Evolutionary conservation across 2,888 invertebrate genomes (phyloP).

Genomic region (Adelphocoris suturalis): DNA sequence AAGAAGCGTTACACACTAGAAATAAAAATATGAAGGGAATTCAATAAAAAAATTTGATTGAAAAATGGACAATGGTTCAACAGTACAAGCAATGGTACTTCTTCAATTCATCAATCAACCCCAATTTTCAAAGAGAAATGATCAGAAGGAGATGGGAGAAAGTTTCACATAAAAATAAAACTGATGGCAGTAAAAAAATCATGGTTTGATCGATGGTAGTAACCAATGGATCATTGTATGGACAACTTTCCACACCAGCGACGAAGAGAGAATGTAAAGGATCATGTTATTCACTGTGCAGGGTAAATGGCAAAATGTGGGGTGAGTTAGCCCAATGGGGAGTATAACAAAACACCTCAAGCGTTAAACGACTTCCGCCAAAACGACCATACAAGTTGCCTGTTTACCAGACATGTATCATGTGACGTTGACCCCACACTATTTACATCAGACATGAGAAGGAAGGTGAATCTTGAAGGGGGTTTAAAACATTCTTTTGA

Average conservation of each 20-base stretch:
- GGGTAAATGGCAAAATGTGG: conserved; percentile 71
- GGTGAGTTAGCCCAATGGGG: conserved; percentile 71
- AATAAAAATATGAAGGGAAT: no score
- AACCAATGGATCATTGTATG: neutral
- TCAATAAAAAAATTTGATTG: no score
- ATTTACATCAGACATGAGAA: conserved; percentile 16
- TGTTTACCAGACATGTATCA: neutral
- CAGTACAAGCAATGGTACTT: no score
- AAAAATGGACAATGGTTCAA: no score
- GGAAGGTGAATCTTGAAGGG: conserved; percentile 37
- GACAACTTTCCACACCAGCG: conserved; percentile 32
- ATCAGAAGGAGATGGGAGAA: conserved; percentile 48
- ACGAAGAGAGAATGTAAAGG: conserved; percentile 11
- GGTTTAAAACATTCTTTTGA: no score
- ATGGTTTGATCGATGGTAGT: neutral
- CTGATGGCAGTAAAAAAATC: neutral
- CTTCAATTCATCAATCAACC: neutral
- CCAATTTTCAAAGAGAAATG: conserved; percentile 51
- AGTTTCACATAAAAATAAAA: neutral
- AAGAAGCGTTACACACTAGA: no score
- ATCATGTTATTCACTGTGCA: conserved; percentile 72
- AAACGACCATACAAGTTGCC: conserved; percentile 19
- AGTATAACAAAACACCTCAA: conserved; percentile 73
- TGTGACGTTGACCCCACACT: neutral
- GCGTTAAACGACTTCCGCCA: conserved; percentile 69